Evolutionary conservation across 2,113 vertebrate species (phyloP), one percentile per base, ranked within the genome.

Genomic region (Blennius ocellaris): DNA sequence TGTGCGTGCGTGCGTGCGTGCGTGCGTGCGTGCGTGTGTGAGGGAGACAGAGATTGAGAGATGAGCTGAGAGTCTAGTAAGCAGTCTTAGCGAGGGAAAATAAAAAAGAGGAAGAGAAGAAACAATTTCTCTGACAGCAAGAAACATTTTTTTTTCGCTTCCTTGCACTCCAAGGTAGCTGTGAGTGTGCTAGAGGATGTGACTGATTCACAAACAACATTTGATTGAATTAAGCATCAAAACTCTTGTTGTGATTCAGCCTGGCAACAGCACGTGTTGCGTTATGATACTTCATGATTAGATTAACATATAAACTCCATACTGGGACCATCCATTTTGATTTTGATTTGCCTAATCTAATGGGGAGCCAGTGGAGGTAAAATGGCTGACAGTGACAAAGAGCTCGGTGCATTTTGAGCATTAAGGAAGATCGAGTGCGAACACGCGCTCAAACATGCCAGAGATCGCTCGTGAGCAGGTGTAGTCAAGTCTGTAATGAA

Each of bases 371-470:
- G 40, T 80, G 69, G 84, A 86, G 82, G 81, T 83, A 87, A 90
- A 90, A 92, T 90, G 88, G 88, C 88, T 87, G 90, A 88, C 90
- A 84, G 84, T 89, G 89, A 91, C 89, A 87, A 88, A 92, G 82
- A 87, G 86, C 78, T 74, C 68, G 39, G 76, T 76, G 79, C 66
- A 73, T 76, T 72, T 64, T 60, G 17, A 76, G 74, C 73, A 79
- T 84, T 82, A 83, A 89, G 67, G 75, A 80, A 85, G 85, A 89
- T 69, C 15, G 73, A 86, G 80, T 77, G 65, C 68, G 55, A 73
- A 75, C 73, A 62, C 82, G 51, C 55, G 76, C 78, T 81, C 82
- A 69, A 56, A 76, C 67, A 80, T 80, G 78, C 63, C 48, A 38
- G 73, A 82, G 76, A 56, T 51, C 45, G 58, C 65, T 76, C 9